Evolutionary conservation across 2,797 vertebrate species (phyloP), one percentile per base, ranked within the genome.

Genomic region (Helostoma temminkii): DNA sequence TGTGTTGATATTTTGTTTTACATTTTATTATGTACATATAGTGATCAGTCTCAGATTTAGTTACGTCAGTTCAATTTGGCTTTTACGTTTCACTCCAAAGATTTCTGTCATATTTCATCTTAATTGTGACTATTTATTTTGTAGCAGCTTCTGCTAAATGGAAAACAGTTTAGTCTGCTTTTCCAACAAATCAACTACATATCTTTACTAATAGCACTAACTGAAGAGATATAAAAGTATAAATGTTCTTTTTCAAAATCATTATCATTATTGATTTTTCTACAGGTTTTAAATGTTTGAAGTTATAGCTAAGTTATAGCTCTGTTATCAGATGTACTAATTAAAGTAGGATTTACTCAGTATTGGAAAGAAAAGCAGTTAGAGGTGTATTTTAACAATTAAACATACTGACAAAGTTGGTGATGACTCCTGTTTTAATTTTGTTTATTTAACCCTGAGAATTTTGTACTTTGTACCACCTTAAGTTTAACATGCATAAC

Each of bases 351-450:
- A 71, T 50, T 26, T 14, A 61, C 18, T 26, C 59, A 46, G 12
- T 45, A 75, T 79, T 76, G 64, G 42, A 73, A 63, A 22, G 52
- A 30, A 52, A 54, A 41, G 12, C 43, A 26, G 34, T 60, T 54
- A 81, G 45, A 69, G 39, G 76, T 83, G 81, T 90, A 89, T 91
- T 90, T 91, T 88, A 87, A 87, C 82, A 74, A 88, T 76, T 83
- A 91, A 89, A 88, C 75, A 70, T 80, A 81, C 80, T 81, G 61
- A 74, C 59, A 73, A 73, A 76, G 48, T 22, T 42, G 71, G 52
- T 7, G 61, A 22, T 28, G 54, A 50, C 42, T 74, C 46, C 11
- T 50, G 45, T 50, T 42, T 53, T n/a, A n/a, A n/a, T n/a, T 58
- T 66, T 66, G 5, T 85, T 87, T 82, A 73, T 88, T 87, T 49